These are phyloP conservation scores for Platorchestia sp. DNA, from an alignment of 1,140 invertebrate species.

Conservation along the genomic window DNA sequence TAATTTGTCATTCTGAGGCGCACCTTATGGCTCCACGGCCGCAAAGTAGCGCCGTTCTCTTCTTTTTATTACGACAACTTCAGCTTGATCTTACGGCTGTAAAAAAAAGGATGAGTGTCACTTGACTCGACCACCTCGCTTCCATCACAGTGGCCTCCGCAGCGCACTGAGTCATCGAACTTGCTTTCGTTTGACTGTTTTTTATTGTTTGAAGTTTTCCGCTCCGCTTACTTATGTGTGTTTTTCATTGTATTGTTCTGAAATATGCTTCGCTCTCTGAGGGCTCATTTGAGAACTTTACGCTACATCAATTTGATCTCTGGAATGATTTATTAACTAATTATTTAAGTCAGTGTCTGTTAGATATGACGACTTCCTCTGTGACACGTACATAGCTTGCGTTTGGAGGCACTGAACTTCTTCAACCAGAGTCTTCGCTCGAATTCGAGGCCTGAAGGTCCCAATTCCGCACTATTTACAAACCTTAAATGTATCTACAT, in stretches of 20 bases:
- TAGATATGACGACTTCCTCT: background rate
- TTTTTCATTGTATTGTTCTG: background rate
- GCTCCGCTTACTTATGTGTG: background rate
- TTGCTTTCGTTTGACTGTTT: background rate
- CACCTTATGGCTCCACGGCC: slow-evolving; percentile 18
- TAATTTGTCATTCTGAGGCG: slow-evolving; percentile 27
- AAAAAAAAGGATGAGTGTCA: slow-evolving; percentile 45
- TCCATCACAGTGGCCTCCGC: background rate
- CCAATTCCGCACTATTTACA: background rate
- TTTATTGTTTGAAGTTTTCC: background rate
- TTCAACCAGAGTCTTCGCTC: background rate
- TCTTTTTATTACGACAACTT: slow-evolving; percentile 50
- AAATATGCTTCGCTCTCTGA: background rate
- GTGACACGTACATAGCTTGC: background rate
- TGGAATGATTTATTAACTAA: background rate
- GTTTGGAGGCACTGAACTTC: background rate
- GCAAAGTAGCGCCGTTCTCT: background rate
- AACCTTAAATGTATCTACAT: background rate
- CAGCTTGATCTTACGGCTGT: slow-evolving; percentile 1
- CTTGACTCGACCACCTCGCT: background rate
- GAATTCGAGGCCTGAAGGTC: background rate
- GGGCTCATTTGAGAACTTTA: background rate
- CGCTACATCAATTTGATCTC: background rate
- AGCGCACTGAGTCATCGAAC: background rate
- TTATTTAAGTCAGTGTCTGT: background rate